Conservation (phyloP, 2,113 vertebrate genomes). For the Crotalus tigris region DNA sequence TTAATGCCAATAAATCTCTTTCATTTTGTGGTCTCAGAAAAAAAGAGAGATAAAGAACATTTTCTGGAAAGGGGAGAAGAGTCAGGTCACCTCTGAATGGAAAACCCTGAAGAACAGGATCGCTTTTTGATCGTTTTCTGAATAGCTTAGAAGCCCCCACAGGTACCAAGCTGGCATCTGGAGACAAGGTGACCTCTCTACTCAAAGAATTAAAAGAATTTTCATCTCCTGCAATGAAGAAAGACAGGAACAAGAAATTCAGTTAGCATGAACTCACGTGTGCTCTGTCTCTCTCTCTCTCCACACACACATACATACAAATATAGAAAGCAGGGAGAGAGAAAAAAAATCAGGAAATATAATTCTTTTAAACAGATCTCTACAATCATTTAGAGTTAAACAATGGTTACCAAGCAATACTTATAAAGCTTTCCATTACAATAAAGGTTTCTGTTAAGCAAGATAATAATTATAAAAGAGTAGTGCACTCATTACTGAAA, state of each 20-base stretch:
- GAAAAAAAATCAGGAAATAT: not conserved
- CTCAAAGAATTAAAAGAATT: slow-evolving; percentile 41
- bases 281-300: not conserved
- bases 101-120: slow-evolving; percentile 67
- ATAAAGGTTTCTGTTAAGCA: not conserved
- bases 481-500: not conserved
- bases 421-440: not conserved
- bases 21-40: not conserved
- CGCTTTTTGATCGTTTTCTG: slow-evolving; percentile 71
- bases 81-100: slow-evolving; percentile 69
- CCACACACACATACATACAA: not conserved
- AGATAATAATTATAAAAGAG: not conserved
- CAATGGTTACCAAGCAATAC: not conserved
- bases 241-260: not conserved
- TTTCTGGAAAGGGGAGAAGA: not conserved
- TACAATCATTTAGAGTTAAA: not conserved
- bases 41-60: not conserved
- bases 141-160: slow-evolving; percentile 2
- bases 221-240: slow-evolving; percentile 30
- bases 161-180: slow-evolving; percentile 9
- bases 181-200: slow-evolving; percentile 37
- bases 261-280: not conserved
- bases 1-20: not conserved
- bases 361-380: not conserved
- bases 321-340: not conserved